Conservation (phyloP, 2,113 vertebrate species). For the Geothlypis trichas region DNA sequence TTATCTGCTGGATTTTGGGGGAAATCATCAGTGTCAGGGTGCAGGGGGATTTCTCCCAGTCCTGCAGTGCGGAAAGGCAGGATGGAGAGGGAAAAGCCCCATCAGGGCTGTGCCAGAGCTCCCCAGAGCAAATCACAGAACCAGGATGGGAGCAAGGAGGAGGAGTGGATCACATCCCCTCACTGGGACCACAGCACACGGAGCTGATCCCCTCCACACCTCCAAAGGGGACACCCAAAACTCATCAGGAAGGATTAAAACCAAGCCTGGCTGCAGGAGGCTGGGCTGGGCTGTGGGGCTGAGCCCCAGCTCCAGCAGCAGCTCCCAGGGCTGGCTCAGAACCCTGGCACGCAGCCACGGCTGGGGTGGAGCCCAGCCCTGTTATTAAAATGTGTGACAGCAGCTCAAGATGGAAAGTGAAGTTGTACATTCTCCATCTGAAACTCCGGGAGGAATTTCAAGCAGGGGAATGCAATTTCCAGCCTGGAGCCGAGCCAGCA, state of each 20-base stretch:
- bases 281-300: not conserved
- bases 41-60: not conserved
- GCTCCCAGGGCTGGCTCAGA: not conserved
- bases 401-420: constrained; percentile 50
- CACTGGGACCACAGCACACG: accelerated
- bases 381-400: constrained; percentile 59
- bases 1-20: not conserved
- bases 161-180: not conserved
- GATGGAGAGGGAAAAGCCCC: not conserved
- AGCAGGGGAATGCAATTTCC: constrained; percentile 63
- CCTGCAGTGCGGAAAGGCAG: not conserved
- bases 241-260: not conserved
- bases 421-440: constrained; percentile 59
- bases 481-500: constrained; percentile 61
- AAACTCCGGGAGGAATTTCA: constrained; percentile 58
- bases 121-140: not conserved
- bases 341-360: not conserved
- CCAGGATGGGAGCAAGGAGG: accelerated
- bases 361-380: constrained; percentile 45
- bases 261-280: accelerated
- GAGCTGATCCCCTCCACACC: not conserved
- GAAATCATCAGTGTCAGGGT: accelerated
- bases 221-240: not conserved
- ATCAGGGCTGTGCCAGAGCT: not conserved
- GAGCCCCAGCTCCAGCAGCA: not conserved